Evolutionary conservation across 2,797 vertebrate genomes (phyloP), one percentile per base, ranked within the genome.

Genomic region (Argyrosomus regius): DNA sequence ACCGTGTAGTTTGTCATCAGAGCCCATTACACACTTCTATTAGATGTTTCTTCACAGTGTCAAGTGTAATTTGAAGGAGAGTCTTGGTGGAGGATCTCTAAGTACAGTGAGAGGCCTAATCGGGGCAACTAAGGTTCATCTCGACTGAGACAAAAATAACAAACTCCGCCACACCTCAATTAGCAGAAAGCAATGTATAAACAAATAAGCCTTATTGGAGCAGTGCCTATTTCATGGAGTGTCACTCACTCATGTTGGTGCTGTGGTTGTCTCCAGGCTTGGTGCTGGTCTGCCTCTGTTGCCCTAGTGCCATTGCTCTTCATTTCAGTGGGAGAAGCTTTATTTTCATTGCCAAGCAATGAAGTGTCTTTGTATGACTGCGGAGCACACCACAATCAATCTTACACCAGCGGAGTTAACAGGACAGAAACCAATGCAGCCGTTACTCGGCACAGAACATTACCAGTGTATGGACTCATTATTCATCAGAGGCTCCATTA

Each of bases 31-130:
- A 98, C 97, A 99, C 98, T 98, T 97, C 98, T 98, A 99, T 98
- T 98, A 99, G 98, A 99, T 97, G 96, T 98, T 99, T 99, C 97
- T 99, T 98, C 97, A 98, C 96, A 97, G 98, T 98, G 98, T 99
- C 98, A 99, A 96, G 96, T 98, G 96, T 98, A 97, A 98, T 99
- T 98, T 99, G 97, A 98, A 98, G 96, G 94, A 96, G 96, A 94
- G 96, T 96, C 93, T 94, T 94, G 93, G 93, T 93, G 88, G 93
- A 94, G 92, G 87, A 92, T 92, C 92, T 93, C 82, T 83, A 86
- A 93, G 93, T 90, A 92, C 92, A 95, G 96, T 96, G 94, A 95
- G 94, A 92, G 95, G 96, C 94, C 94, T 96, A 96, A 95, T 90
- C 90, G 80, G 82, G 90, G 77, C 83, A 65, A 92, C 83, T 86